phyloP scores from a whole-genome alignment of 1,140 invertebrate species.

The Melitaea cinxia region DNA sequence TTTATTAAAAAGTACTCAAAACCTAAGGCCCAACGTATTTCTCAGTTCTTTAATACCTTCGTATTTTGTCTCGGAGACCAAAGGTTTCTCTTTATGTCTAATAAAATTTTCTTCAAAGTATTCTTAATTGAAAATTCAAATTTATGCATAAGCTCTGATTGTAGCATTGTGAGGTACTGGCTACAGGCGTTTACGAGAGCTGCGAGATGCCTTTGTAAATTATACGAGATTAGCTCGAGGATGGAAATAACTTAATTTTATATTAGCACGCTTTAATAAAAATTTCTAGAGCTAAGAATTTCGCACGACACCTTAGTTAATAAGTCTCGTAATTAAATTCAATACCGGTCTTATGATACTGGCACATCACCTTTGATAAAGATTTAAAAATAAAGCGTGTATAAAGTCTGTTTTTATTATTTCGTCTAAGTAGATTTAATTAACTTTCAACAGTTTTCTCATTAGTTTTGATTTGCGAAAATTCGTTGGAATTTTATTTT shows the following conservation, averaged over 20 bases:
- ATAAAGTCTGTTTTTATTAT: no score
- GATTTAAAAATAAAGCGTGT: no score
- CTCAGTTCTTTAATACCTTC: slow-evolving; percentile 61
- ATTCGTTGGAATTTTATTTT: no score
- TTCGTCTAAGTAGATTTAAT: no score
- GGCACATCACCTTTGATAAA: background rate
- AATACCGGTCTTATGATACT: background rate
- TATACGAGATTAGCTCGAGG: slow-evolving; percentile 62
- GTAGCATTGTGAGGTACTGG: slow-evolving; percentile 58
- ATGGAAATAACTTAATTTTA: slow-evolving; percentile 45
- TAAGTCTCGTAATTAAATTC: slow-evolving; percentile 6
- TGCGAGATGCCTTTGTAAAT: slow-evolving; percentile 68
- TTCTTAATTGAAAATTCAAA: slow-evolving; percentile 81
- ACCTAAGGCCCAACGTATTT: slow-evolving; percentile 22
- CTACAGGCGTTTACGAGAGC: slow-evolving; percentile 61
- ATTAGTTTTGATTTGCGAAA: no score
- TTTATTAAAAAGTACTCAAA: background rate
- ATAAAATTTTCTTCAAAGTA: slow-evolving; percentile 81
- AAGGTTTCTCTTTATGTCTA: slow-evolving; percentile 80
- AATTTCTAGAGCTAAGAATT: slow-evolving; percentile 14
- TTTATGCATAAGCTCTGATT: slow-evolving; percentile 81
- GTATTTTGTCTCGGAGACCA: slow-evolving; percentile 78
- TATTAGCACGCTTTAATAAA: slow-evolving; percentile 26
- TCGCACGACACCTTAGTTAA: background rate
- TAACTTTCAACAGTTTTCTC: no score